Evolutionary conservation across 1,140 invertebrate species (phyloP).

Genomic region (Bombus consobrinus): DNA sequence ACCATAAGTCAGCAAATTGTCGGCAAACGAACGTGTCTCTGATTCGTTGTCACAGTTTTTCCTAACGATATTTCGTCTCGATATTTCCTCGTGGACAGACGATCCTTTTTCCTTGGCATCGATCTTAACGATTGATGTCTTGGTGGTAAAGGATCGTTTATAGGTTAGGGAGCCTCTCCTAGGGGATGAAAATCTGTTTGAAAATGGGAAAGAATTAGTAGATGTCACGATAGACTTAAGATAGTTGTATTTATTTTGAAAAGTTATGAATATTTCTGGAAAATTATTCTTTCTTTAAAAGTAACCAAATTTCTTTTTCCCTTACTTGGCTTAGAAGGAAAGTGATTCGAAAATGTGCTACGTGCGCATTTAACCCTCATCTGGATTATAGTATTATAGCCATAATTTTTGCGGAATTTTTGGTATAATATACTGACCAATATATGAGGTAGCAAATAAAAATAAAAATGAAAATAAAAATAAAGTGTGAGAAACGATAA

Average conservation of each 20-base stretch:
- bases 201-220: background rate
- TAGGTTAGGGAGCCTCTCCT: background rate
- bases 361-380: background rate
- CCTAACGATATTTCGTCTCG: slow-evolving; percentile 8
- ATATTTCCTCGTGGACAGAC: background rate
- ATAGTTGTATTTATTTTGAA: background rate
- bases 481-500: background rate
- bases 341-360: background rate
- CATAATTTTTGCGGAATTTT: background rate
- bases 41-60: slow-evolving; percentile 24
- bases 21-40: slow-evolving; percentile 11
- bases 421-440: background rate
- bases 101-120: slow-evolving; percentile 3
- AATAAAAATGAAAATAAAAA: background rate
- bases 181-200: background rate
- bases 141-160: background rate
- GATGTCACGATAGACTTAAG: background rate
- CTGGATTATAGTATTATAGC: background rate
- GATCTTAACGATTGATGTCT: background rate
- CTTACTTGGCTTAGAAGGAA: background rate
- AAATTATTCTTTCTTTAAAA: background rate
- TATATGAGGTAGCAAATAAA: background rate
- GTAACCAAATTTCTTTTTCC: background rate
- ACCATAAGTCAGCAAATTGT: slow-evolving; percentile 28
- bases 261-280: background rate